Evolutionary conservation across 1,140 invertebrate species (phyloP).

Genomic region (Geopemphigus sp.): DNA sequence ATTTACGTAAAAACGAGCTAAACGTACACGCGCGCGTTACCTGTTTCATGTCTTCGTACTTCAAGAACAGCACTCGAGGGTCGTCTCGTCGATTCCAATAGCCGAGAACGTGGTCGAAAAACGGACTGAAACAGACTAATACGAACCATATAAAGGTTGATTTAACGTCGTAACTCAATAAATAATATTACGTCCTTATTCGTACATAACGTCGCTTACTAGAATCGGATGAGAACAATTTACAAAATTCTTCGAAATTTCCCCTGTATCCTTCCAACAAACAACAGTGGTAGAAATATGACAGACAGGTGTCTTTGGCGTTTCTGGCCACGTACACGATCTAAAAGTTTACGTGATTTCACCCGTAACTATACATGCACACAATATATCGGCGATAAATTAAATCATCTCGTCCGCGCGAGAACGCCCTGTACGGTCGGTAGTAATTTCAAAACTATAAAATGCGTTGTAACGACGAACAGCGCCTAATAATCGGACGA

Average conservation of each 20-base stretch:
- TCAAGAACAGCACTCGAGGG: conserved; percentile 75
- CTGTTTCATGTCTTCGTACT: conserved; percentile 81
- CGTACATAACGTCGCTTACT: conserved; percentile 52
- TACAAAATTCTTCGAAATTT: conserved; percentile 65
- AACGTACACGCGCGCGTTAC: conserved; percentile 53
- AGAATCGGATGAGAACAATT: conserved; percentile 64
- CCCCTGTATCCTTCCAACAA: conserved; percentile 64
- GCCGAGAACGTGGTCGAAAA: conserved; percentile 66
- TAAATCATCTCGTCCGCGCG: too few relatives aligned
- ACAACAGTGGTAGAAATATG: conserved; percentile 71
- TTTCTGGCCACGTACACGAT: conserved; percentile 78
- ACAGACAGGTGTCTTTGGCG: conserved; percentile 76
- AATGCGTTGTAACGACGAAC: too few relatives aligned
- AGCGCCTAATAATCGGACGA: too few relatives aligned
- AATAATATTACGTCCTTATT: too few relatives aligned
- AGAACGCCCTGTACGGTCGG: too few relatives aligned
- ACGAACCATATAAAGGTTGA: too few relatives aligned
- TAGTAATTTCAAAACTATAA: too few relatives aligned
- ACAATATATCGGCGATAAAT: too few relatives aligned
- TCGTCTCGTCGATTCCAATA: conserved; percentile 71
- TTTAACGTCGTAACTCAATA: too few relatives aligned
- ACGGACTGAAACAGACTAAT: conserved; percentile 67
- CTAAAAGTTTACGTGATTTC: conserved; percentile 57
- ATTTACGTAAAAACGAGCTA: not conserved
- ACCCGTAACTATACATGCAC: too few relatives aligned